A percentile compares a stretch with the other conserved stretches of the same genome.
Conservation (phyloP, 2,113 vertebrate genomes). For the Eurystomus gularis region DNA sequence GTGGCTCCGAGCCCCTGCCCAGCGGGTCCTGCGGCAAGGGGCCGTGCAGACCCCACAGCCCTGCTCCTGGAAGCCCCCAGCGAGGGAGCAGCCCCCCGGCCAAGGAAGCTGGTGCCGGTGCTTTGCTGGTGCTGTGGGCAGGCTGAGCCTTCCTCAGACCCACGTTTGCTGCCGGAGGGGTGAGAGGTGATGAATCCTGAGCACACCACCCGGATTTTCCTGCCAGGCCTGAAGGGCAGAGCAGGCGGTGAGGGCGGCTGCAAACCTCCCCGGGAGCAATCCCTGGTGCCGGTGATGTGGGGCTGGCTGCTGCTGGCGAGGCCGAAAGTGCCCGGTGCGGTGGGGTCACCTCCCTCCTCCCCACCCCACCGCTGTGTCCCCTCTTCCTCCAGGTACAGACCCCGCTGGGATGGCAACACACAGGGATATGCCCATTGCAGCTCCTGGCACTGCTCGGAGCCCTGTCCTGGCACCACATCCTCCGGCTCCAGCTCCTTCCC, state of each 20-base stretch:
- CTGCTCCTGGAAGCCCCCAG: no score
- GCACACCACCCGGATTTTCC: background rate
- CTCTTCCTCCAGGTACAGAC: background rate
- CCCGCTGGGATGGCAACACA: fast-evolving
- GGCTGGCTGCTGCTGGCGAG: background rate
- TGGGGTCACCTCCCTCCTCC: background rate
- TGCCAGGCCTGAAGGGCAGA: background rate
- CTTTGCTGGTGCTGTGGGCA: fast-evolving
- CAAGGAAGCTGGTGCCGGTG: fast-evolving
- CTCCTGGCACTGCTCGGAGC: fast-evolving
- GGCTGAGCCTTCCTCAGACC: background rate
- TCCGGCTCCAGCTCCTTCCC: background rate
- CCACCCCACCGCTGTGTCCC: background rate
- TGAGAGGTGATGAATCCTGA: background rate
- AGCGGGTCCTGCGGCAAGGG: background rate
- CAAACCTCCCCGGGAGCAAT: background rate
- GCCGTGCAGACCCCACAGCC: background rate
- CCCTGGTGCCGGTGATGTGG: background rate
- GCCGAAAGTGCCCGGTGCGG: fast-evolving
- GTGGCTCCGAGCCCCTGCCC: background rate
- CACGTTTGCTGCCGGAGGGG: background rate
- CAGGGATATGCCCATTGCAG: fast-evolving
- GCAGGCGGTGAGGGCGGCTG: fast-evolving
- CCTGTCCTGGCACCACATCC: background rate
- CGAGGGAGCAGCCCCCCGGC: fast-evolving